phyloP scores from a whole-genome alignment of 1,140 invertebrate species.

The Drosophila parabipectinata region DNA sequence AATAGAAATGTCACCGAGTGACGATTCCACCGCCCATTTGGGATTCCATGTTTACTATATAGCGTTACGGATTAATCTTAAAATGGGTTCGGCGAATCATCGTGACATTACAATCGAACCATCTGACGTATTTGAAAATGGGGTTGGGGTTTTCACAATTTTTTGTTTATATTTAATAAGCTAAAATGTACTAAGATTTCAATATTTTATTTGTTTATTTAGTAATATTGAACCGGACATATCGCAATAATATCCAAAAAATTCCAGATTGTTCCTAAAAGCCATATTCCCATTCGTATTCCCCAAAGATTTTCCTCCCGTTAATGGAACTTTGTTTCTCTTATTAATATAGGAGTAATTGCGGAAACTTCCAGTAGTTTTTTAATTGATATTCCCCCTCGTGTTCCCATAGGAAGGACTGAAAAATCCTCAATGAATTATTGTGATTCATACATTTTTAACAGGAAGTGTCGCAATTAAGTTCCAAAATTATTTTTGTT shows the following conservation, averaged over 20 bases:
- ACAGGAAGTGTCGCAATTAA: too few relatives aligned
- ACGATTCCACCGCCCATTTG: constrained; percentile 13
- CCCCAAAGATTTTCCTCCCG: too few relatives aligned
- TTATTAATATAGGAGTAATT: too few relatives aligned
- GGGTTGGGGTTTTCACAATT: constrained; percentile 1
- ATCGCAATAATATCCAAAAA: too few relatives aligned
- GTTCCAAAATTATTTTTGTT: too few relatives aligned
- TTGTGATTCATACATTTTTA: too few relatives aligned
- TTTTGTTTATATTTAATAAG: background rate
- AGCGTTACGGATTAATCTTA: constrained; percentile 25
- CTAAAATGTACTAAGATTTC: background rate
- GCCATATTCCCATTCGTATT: background rate
- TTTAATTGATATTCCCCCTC: too few relatives aligned
- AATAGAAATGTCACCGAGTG: constrained; percentile 15
- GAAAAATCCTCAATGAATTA: too few relatives aligned
- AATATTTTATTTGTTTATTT: background rate
- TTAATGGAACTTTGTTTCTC: background rate
- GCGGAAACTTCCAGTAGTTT: too few relatives aligned
- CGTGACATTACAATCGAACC: constrained; percentile 10
- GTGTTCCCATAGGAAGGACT: too few relatives aligned
- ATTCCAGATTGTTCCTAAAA: too few relatives aligned
- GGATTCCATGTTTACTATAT: constrained; percentile 37
- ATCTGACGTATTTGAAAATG: constrained; percentile 8
- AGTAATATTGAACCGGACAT: too few relatives aligned
- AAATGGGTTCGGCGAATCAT: constrained; percentile 15